A percentile compares a stretch with the other conserved stretches of the same genome.
Conservation (phyloP, 2,888 invertebrate genomes). For the Drosophila imparisetae region DNA sequence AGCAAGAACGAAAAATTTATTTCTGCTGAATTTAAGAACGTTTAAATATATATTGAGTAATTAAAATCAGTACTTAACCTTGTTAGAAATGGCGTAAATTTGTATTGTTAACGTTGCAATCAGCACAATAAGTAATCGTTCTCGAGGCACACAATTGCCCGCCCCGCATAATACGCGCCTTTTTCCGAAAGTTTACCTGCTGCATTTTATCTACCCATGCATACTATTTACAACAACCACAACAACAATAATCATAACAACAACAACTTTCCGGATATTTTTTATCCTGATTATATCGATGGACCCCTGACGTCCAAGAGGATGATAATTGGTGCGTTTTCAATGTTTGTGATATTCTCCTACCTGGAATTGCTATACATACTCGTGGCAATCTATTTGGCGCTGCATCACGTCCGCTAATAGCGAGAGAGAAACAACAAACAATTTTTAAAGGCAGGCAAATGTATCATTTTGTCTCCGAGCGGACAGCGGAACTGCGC, state of each 20-base stretch:
- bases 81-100: neutral
- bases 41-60: conserved; percentile 5
- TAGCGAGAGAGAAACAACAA: neutral
- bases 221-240: conserved; percentile 55
- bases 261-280: conserved; percentile 58
- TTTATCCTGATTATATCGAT: conserved; percentile 79
- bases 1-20: conserved; percentile 29
- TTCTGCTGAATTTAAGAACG: conserved; percentile 1
- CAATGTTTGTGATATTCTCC: conserved; percentile 84
- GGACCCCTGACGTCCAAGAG: conserved; percentile 74
- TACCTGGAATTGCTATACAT: conserved; percentile 83
- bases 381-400: conserved; percentile 82
- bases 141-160: neutral
- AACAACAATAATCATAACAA: conserved; percentile 41
- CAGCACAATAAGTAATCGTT: neutral
- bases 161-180: conserved; percentile 34
- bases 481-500: conserved; percentile 76
- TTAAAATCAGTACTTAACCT: conserved; percentile 5
- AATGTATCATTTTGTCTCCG: conserved; percentile 83
- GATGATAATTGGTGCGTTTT: conserved; percentile 81
- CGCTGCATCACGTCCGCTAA: conserved; percentile 70
- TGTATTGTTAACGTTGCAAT: neutral
- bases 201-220: conserved; percentile 59
- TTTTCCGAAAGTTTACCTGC: conserved; percentile 42
- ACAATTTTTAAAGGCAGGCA: conserved; percentile 22